Conservation (phyloP, 92 coral and sea anemone genomes). For the Montipora capitata region DNA sequence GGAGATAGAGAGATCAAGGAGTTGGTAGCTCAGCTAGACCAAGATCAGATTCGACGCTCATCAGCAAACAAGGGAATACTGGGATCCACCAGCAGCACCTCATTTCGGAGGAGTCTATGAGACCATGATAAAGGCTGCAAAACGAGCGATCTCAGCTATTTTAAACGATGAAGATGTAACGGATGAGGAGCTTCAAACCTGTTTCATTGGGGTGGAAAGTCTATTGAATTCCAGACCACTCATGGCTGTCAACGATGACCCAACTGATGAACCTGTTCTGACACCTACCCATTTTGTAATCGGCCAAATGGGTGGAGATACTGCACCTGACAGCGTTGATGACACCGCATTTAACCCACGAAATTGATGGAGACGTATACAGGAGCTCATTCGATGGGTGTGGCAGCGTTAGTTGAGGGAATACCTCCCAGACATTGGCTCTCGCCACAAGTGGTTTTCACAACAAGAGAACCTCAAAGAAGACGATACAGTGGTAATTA, state of each 20-base stretch:
- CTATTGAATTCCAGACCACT: constrained; percentile 64
- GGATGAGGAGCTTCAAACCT: constrained; percentile 63
- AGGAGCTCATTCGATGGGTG: constrained; percentile 65
- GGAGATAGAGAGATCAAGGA: constrained; percentile 28
- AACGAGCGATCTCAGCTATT: constrained; percentile 67
- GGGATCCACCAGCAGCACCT: constrained; percentile 79
- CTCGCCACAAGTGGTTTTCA: constrained; percentile 54
- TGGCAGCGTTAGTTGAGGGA: constrained; percentile 73
- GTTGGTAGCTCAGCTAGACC: constrained; percentile 22
- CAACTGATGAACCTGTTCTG: constrained; percentile 66
- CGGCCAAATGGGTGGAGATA: constrained; percentile 55
- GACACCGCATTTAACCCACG: constrained; percentile 30
- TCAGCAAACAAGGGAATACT: constrained; percentile 46
- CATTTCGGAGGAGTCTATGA: constrained; percentile 81
- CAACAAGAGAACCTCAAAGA: constrained; percentile 24
- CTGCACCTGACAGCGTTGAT: constrained; percentile 47
- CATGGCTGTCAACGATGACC: constrained; percentile 67
- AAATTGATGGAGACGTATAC: constrained; percentile 71
- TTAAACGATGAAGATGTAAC: constrained; percentile 64
- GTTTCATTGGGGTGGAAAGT: constrained; percentile 67
- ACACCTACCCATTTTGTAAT: constrained; percentile 79
- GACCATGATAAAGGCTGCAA: constrained; percentile 76
- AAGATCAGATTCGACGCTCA: constrained; percentile 6
- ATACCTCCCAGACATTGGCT: constrained; percentile 55
- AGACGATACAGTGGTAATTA: constrained; percentile 52